A percentile compares a stretch with the other conserved stretches of the same genome.
Conservation (phyloP, 2,888 invertebrate genomes). For the Tetramorium bicarinatum region DNA sequence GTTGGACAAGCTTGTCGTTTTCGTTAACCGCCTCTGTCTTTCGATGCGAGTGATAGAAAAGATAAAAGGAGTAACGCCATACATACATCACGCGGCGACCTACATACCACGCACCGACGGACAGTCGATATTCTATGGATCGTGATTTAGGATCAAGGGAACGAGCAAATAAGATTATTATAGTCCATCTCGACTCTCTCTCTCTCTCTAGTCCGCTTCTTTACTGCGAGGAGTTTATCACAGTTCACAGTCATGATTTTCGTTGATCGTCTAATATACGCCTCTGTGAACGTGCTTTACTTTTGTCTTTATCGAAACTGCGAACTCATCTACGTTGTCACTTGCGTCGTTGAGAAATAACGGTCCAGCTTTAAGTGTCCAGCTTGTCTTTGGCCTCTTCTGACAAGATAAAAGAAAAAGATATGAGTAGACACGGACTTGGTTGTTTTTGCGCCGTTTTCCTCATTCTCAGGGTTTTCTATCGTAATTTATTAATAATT, state of each 20-base stretch:
- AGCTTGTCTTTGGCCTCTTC: neutral
- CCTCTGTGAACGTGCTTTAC: neutral
- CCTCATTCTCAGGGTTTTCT: neutral
- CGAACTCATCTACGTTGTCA: neutral
- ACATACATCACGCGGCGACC: conserved; percentile 60
- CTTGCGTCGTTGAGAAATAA: neutral
- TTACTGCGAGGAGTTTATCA: neutral
- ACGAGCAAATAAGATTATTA: conserved; percentile 54
- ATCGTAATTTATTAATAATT: conserved; percentile 10
- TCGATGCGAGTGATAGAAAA: conserved; percentile 41
- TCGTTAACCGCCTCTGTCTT: neutral
- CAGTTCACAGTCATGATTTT: neutral
- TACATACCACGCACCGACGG: conserved; percentile 63
- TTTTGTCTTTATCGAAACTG: neutral
- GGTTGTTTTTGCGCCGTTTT: neutral
- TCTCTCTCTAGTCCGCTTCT: neutral
- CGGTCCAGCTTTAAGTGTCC: neutral
- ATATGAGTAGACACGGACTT: neutral
- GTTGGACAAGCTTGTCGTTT: neutral
- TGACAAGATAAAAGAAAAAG: neutral
- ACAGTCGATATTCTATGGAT: conserved; percentile 68
- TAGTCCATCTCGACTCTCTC: neutral
- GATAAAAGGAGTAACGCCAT: conserved; percentile 58
- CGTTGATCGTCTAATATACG: neutral
- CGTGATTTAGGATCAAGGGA: conserved; percentile 67